Conservation (phyloP, 2,797 vertebrate genomes). For the Acomys russatus region DNA sequence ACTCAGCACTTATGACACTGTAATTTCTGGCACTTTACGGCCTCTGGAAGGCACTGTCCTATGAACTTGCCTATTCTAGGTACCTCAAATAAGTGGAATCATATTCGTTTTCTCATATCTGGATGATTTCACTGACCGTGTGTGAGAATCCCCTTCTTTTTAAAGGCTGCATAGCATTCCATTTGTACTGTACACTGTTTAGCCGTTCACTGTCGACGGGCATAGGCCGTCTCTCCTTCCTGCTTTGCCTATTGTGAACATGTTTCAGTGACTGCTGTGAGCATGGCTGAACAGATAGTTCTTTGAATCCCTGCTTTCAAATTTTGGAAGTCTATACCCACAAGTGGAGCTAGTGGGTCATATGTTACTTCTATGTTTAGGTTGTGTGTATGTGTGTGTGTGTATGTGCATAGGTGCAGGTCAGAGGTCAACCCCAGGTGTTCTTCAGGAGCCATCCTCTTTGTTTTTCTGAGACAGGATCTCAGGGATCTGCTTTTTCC, state of each 20-base stretch:
- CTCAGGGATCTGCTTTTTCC: neutral
- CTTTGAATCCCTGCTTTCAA: neutral
- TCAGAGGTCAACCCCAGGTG: neutral
- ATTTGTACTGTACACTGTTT: neutral
- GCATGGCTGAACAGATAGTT: neutral
- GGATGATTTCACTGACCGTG: neutral
- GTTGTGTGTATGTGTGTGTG: neutral
- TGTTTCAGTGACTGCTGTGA: neutral
- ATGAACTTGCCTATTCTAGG: neutral
- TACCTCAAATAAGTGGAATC: neutral
- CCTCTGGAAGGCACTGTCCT: neutral
- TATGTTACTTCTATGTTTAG: neutral
- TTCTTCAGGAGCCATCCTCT: neutral
- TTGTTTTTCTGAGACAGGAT: neutral
- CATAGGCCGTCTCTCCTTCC: neutral
- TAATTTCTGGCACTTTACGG: no score
- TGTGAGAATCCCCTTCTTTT: neutral
- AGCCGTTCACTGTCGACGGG: neutral
- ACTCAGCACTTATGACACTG: neutral
- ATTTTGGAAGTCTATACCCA: neutral
- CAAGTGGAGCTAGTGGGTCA: neutral
- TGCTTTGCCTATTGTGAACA: neutral
- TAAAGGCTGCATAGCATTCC: neutral
- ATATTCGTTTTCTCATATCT: neutral
- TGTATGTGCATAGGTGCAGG: neutral